These are phyloP conservation scores for Malachius bipustulatus DNA, from an alignment of 2,888 invertebrate species.

Conservation along the genomic window DNA sequence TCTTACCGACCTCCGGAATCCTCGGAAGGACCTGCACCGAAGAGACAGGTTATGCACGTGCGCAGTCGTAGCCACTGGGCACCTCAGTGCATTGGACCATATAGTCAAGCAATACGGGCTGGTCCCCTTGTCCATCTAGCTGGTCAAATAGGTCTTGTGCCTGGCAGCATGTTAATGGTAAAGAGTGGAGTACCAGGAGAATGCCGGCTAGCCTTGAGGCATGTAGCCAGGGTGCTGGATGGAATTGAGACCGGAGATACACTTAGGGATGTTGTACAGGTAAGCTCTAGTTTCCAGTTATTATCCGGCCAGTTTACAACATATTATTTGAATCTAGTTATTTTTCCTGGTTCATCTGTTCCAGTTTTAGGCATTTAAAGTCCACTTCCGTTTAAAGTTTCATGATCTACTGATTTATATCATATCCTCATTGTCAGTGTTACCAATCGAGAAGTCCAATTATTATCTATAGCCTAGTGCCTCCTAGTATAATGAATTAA, in stretches of 20 bases:
- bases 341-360: no score
- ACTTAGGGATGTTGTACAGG: conserved; percentile 72
- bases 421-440: no score
- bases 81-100: conserved; percentile 94
- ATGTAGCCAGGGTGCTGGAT: conserved; percentile 69
- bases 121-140: conserved; percentile 77
- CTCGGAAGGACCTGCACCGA: no score
- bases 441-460: no score
- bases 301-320: no score
- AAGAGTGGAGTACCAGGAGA: conserved; percentile 70
- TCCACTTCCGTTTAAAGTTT: no score
- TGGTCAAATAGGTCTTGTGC: conserved; percentile 85
- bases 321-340: no score
- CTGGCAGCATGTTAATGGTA: conserved; percentile 63
- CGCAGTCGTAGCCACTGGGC: conserved; percentile 96
- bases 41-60: conserved; percentile 80
- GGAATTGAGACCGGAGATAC: conserved; percentile 69
- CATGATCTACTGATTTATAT: no score
- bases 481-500: no score
- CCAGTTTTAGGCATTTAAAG: no score
- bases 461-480: no score
- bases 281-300: no score
- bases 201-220: conserved; percentile 71
- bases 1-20: conserved; percentile 39
- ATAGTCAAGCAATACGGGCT: conserved; percentile 84